A percentile compares a stretch with the other conserved stretches of the same genome.
phyloP scores from a whole-genome alignment of 2,888 invertebrate genomes.

The Hydroisotoma schaefferi region DNA sequence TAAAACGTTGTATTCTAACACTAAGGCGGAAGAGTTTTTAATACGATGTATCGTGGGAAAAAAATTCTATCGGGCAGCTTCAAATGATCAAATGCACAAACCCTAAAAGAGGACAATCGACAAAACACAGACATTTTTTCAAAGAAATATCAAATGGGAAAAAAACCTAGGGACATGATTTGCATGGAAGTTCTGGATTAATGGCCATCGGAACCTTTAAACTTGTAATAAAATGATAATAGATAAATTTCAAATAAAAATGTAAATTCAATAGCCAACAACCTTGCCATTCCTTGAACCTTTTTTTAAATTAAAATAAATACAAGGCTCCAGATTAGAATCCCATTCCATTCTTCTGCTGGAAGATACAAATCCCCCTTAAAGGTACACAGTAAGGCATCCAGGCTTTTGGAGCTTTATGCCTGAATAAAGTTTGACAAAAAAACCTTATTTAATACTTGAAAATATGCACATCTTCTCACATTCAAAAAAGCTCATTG shows the following conservation, averaged over 20 bases:
- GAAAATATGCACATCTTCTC: slow-evolving; percentile 16
- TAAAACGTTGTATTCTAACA: no score
- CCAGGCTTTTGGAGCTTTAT: neutral
- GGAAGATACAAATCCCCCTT: no score
- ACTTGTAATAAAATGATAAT: slow-evolving; percentile 2
- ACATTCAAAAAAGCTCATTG: slow-evolving; percentile 25
- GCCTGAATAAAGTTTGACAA: neutral
- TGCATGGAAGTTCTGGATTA: neutral
- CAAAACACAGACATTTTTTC: no score
- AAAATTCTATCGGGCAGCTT: no score
- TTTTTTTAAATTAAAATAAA: no score
- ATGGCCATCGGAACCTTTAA: neutral
- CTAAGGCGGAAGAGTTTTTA: no score
- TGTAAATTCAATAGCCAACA: neutral
- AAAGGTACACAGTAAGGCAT: neutral
- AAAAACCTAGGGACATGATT: no score
- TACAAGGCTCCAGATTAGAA: no score
- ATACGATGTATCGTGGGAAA: no score
- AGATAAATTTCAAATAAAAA: neutral
- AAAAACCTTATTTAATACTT: neutral
- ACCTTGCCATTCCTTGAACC: slow-evolving; percentile 3
- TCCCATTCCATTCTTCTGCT: neutral
- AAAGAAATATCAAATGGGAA: no score
- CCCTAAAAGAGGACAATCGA: no score
- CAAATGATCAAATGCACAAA: no score